Conservation (phyloP, 2,888 invertebrate genomes). For the Eupithecia subfuscata region DNA sequence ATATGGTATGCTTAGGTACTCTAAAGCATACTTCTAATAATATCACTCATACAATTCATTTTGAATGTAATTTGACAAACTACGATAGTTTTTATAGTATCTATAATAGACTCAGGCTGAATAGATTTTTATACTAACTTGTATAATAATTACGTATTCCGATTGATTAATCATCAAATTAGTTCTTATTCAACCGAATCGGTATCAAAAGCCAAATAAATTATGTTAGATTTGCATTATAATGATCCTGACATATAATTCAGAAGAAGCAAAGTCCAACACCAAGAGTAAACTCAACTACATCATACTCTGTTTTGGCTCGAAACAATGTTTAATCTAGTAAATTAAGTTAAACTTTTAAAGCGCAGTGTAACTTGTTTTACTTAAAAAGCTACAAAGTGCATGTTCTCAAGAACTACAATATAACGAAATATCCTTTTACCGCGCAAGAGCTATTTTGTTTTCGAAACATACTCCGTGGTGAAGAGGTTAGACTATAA, state of each 20-base stretch:
- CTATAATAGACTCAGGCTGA: no score
- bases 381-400: slow-evolving; percentile 8
- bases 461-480: slow-evolving; percentile 15
- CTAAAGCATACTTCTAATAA: no score
- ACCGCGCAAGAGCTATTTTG: slow-evolving; percentile 3
- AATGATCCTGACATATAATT: background rate
- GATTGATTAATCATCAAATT: background rate
- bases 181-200: background rate
- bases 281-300: background rate
- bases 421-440: slow-evolving; percentile 2
- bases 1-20: no score
- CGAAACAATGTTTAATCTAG: slow-evolving; percentile 3
- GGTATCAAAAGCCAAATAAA: background rate
- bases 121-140: no score
- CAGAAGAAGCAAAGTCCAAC: background rate
- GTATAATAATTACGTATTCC: background rate
- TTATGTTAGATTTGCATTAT: background rate
- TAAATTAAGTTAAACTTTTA: background rate
- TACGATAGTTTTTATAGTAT: no score
- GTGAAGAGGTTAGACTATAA: slow-evolving; percentile 25
- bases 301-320: background rate
- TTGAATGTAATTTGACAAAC: no score
- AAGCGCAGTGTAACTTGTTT: background rate
- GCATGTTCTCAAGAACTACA: slow-evolving; percentile 7
- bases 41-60: no score